Percentiles rank a stretch among this genome's conserved stretches.
These are phyloP conservation scores for Novumbra hubbsi DNA, from an alignment of 2,797 vertebrate genomes.

Conservation along the genomic window DNA sequence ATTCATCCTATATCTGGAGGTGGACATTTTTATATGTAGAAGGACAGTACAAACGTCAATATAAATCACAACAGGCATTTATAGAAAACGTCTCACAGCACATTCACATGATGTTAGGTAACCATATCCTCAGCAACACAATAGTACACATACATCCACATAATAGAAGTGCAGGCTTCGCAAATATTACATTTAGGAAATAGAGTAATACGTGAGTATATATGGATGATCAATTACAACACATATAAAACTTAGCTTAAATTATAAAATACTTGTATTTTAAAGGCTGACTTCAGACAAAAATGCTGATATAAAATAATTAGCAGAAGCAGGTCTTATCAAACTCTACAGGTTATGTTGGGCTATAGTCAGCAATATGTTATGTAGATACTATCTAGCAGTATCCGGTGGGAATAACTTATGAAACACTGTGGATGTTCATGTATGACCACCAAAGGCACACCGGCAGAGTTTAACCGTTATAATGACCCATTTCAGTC, in stretches of 20 bases:
- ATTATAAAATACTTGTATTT: constrained; percentile 17
- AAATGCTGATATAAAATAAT: too few relatives aligned
- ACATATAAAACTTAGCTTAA: background rate
- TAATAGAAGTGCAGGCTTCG: background rate
- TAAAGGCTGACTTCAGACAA: background rate
- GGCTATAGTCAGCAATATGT: too few relatives aligned
- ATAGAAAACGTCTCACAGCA: background rate
- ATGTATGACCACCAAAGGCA: too few relatives aligned
- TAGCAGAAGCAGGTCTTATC: too few relatives aligned
- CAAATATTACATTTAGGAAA: background rate
- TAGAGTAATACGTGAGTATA: background rate
- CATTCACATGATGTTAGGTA: background rate
- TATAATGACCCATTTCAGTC: too few relatives aligned
- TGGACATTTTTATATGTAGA: background rate
- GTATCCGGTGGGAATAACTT: too few relatives aligned
- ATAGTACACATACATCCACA: background rate
- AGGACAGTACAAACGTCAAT: background rate
- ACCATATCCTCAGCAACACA: background rate
- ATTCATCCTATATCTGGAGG: background rate
- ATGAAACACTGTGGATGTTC: too few relatives aligned
- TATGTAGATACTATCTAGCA: too few relatives aligned
- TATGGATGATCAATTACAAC: background rate
- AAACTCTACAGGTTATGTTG: too few relatives aligned
- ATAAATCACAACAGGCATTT: background rate
- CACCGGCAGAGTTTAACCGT: too few relatives aligned